Conservation (phyloP, 2,113 vertebrate genomes). For the Electrona antarctica region DNA sequence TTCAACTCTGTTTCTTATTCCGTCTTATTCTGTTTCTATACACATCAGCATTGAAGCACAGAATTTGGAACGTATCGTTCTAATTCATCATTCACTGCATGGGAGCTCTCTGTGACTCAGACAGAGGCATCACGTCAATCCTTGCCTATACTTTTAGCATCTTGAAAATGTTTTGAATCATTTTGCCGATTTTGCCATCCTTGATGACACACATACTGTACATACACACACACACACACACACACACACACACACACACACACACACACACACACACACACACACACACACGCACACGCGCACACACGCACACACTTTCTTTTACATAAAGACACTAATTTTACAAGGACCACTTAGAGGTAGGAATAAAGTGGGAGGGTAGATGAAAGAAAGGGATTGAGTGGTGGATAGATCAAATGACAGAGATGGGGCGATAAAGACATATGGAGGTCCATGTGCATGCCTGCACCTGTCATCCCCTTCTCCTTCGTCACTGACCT, state of each 20-base stretch:
- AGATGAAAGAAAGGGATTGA: conserved; percentile 62
- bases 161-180: neutral
- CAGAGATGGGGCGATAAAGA: conserved; percentile 38
- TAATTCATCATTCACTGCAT: conserved; percentile 71
- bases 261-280: too few relatives aligned
- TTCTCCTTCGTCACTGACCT: conserved; percentile 43
- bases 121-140: conserved; percentile 76
- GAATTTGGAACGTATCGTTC: conserved; percentile 58
- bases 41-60: conserved; percentile 63
- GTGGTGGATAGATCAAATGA: conserved; percentile 46
- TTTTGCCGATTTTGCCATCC: too few relatives aligned
- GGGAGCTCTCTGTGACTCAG: conserved; percentile 79
- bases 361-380: conserved; percentile 67
- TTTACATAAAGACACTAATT: conserved; percentile 78
- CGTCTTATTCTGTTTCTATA: conserved; percentile 41
- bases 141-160: conserved; percentile 75
- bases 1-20: conserved; percentile 21
- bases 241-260: conserved; percentile 52
- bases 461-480: conserved; percentile 43
- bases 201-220: neutral
- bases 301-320: conserved; percentile 47
- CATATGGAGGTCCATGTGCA: conserved; percentile 48
- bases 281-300: neutral
- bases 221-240: conserved; percentile 14
- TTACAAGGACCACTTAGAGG: conserved; percentile 68